Percentiles rank a stretch among this genome's conserved stretches.
Conservation (phyloP, 2,797 vertebrate genomes). For the Salarias fasciatus region DNA sequence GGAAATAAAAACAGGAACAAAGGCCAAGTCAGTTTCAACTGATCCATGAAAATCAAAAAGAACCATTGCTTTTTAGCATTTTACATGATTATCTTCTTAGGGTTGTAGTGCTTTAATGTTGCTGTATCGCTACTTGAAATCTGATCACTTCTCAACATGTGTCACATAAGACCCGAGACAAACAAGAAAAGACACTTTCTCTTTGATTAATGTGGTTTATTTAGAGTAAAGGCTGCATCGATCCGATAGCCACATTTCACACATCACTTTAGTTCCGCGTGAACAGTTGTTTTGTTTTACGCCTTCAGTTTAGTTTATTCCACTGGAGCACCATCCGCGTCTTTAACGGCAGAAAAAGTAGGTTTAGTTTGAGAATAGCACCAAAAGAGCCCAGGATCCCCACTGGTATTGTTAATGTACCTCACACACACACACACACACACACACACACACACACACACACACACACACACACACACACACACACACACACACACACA, state of each 20-base stretch:
- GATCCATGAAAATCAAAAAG: too few relatives aligned
- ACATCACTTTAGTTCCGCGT: slow-evolving; percentile 43
- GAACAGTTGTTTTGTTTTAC: slow-evolving; percentile 37
- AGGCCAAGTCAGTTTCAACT: too few relatives aligned
- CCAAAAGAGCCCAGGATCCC: neutral
- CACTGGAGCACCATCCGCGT: slow-evolving; percentile 62
- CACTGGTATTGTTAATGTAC: too few relatives aligned
- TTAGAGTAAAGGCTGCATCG: slow-evolving; percentile 64
- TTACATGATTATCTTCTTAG: too few relatives aligned
- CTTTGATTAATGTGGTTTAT: slow-evolving; percentile 66
- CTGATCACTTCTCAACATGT: neutral
- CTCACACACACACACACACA: too few relatives aligned
- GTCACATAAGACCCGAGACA: neutral
- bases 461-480: too few relatives aligned
- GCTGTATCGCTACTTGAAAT: too few relatives aligned
- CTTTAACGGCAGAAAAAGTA: slow-evolving; percentile 6
- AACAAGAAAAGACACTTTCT: slow-evolving; percentile 4
- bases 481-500: too few relatives aligned
- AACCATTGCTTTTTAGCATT: too few relatives aligned
- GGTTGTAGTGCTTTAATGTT: too few relatives aligned
- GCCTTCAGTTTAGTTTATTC: slow-evolving; percentile 66
- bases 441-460: too few relatives aligned
- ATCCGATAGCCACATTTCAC: slow-evolving; percentile 41
- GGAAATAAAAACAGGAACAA: too few relatives aligned
- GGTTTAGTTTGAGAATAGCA: slow-evolving; percentile 10